Conservation (phyloP, 2,888 invertebrate species). For the Deilephila porcellus region DNA sequence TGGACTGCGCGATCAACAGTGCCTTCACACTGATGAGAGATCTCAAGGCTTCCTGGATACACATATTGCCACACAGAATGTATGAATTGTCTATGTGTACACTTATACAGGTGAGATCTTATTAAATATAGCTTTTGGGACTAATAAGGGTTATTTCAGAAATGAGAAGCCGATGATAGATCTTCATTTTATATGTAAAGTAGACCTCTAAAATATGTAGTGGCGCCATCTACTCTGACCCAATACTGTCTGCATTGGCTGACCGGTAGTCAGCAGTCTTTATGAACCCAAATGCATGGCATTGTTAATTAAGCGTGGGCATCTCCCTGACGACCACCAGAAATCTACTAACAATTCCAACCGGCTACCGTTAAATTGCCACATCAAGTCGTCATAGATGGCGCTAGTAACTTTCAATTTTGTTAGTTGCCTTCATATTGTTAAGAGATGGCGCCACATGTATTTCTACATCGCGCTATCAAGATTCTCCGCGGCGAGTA, state of each 20-base stretch:
- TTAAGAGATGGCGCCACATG: background rate
- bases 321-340: too few relatives aligned
- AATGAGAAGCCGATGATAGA: too few relatives aligned
- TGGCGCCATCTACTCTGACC: background rate
- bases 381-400: too few relatives aligned
- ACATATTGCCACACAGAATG: conserved; percentile 66
- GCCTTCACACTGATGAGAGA: conserved; percentile 63
- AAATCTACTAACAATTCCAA: background rate
- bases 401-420: background rate
- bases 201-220: background rate
- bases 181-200: too few relatives aligned
- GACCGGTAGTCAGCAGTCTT: too few relatives aligned
- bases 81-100: conserved; percentile 70
- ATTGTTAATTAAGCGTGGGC: too few relatives aligned
- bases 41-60: conserved; percentile 63
- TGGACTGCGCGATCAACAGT: conserved; percentile 68
- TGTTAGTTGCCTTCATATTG: background rate
- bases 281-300: too few relatives aligned
- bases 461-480: background rate
- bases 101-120: conserved; percentile 51
- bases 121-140: background rate
- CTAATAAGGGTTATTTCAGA: background rate
- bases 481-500: background rate
- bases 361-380: background rate
- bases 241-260: background rate